Base-by-base conservation (phyloP, 2,797 vertebrate species). In the Coregonus ussuriensis region DNA sequence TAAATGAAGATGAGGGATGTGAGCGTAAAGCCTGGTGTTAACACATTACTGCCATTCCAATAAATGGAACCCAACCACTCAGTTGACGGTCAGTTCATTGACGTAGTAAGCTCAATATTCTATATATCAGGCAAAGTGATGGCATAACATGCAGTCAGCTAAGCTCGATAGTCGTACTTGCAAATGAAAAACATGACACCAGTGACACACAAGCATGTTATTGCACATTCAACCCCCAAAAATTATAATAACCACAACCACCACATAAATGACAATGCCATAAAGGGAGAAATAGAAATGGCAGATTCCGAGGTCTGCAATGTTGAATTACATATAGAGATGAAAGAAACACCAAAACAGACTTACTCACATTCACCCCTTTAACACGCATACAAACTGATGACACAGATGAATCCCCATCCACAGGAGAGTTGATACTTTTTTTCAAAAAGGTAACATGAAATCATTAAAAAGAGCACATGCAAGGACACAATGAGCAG, bases 81-180 rank as follows among this genome's bases (percentile, higher is more conserved):
- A 62, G 59, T 6, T 11, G 25, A 63, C 21, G 25, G 21, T 4
- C 21, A 25, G n/a, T 11, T 63, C 6, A 13, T 13, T 3, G 21
- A 29, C 9, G 7, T 25, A 25, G 59, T 25, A 25, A 3, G 21
- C 21, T 3, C 18, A 18, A 63, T 21, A 56, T 79, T 84, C 51
- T 2, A 72, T 54, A 74, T 74, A 73, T 72, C 74, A 81, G 70
- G 81, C 86, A 75, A 81, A 66, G 15, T 78, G 63, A 80, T 16
- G 4, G 76, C 68, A 75, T 75, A 81, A 72, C 91, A 92, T 92
- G 90, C 91, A 88, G 73, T 72, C 65, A 82, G 81, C 75, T 4
- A 82, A 86, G 87, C 81, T 73, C 47, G 37, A 53, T 9, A 71
- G 69, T 47, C 7, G 14, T 29, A 63, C 56, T 41, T 18, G 56